These are phyloP conservation scores for Drosophila watanabei DNA, from an alignment of 1,140 invertebrate genomes.

Conservation along the genomic window DNA sequence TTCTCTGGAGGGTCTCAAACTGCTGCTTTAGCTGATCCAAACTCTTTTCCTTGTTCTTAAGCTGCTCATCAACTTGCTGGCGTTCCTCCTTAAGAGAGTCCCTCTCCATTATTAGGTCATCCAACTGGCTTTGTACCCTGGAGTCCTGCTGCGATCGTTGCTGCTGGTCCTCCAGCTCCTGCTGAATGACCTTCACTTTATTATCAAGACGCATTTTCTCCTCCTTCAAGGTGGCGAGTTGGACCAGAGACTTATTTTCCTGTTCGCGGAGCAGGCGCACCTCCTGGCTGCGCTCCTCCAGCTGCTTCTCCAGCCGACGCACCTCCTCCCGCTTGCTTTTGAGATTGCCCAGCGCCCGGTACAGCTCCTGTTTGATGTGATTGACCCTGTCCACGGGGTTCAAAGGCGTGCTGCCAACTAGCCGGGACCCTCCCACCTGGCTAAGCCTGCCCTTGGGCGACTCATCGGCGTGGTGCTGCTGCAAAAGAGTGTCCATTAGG, in stretches of 20 bases:
- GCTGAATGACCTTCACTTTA: slow-evolving; percentile 63
- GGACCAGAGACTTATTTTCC: slow-evolving; percentile 75
- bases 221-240: slow-evolving; percentile 73
- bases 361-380: slow-evolving; percentile 78
- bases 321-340: slow-evolving; percentile 81
- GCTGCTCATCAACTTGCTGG: slow-evolving; percentile 37
- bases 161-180: slow-evolving; percentile 54
- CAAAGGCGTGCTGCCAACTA: slow-evolving; percentile 74
- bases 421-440: slow-evolving; percentile 38
- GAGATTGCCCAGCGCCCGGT: slow-evolving; percentile 63
- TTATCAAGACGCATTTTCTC: slow-evolving; percentile 65
- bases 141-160: slow-evolving; percentile 37
- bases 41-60: slow-evolving; percentile 52
- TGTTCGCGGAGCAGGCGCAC: slow-evolving; percentile 54
- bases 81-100: slow-evolving; percentile 44
- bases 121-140: slow-evolving; percentile 33
- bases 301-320: slow-evolving; percentile 62
- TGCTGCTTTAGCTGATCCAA: slow-evolving; percentile 65
- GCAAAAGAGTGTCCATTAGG: slow-evolving; percentile 77
- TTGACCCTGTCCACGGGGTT: slow-evolving; percentile 63
- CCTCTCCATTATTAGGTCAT: slow-evolving; percentile 32
- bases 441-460: slow-evolving; percentile 51
- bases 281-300: slow-evolving; percentile 70
- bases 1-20: slow-evolving; percentile 50
- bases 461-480: slow-evolving; percentile 72